These are phyloP conservation scores for Silurus lanzhouensis DNA, from an alignment of 2,797 vertebrate species.

Conservation along the genomic window DNA sequence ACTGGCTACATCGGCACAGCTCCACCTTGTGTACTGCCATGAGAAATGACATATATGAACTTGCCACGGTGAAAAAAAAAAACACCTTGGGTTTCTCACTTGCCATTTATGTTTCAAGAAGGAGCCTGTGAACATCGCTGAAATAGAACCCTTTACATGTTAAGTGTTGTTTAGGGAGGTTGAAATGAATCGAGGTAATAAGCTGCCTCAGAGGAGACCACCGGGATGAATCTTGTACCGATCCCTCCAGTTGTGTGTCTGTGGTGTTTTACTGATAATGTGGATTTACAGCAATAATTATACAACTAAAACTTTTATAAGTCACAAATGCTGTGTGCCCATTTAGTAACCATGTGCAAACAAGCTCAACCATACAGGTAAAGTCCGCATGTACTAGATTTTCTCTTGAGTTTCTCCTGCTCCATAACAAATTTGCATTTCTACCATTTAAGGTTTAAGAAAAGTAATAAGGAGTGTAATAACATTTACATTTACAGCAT, in stretches of 20 bases:
- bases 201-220: neutral
- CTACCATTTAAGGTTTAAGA: too few species aligned
- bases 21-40: slow-evolving; percentile 15
- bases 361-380: too few species aligned
- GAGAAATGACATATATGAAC: neutral
- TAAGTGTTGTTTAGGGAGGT: neutral
- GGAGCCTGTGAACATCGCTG: neutral
- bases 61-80: neutral
- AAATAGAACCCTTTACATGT: neutral
- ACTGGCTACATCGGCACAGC: neutral
- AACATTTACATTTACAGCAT: too few species aligned
- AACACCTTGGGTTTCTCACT: too few species aligned
- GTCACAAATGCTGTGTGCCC: too few species aligned
- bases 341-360: too few species aligned
- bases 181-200: slow-evolving; percentile 10
- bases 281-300: slow-evolving; percentile 4
- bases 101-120: neutral
- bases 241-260: neutral
- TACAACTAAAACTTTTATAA: neutral
- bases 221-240: neutral
- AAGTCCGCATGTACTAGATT: too few species aligned
- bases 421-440: too few species aligned
- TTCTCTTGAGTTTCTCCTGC: too few species aligned
- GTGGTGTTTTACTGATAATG: neutral
- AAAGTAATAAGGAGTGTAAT: too few species aligned